Evolutionary conservation across 2,888 invertebrate genomes (phyloP).

Genomic region (Halictus ligatus): DNA sequence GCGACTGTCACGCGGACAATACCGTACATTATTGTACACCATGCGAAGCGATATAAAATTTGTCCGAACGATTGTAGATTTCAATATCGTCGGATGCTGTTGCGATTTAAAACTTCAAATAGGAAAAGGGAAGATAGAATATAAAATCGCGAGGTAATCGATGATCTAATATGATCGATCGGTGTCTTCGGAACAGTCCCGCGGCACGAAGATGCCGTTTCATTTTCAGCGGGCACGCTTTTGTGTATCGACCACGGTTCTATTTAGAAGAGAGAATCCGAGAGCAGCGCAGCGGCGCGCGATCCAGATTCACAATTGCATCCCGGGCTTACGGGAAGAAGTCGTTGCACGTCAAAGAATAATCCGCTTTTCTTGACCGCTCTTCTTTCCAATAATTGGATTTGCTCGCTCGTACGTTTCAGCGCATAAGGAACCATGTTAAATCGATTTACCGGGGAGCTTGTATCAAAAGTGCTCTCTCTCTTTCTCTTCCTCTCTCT

Average conservation of each 20-base stretch:
- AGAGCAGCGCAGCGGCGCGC: not conserved
- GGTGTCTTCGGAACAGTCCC: not conserved
- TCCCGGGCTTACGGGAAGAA: constrained; percentile 37
- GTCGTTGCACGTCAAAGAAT: constrained; percentile 70
- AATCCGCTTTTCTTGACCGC: constrained; percentile 74
- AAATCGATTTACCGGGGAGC: constrained; percentile 67
- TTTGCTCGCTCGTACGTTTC: constrained; percentile 68
- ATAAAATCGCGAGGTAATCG: not conserved
- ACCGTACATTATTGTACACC: too few relatives aligned
- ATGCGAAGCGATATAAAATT: too few relatives aligned
- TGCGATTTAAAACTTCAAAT: too few relatives aligned
- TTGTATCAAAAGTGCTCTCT: constrained; percentile 46
- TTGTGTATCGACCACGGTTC: not conserved
- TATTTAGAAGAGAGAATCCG: not conserved
- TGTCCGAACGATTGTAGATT: too few relatives aligned
- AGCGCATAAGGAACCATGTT: constrained; percentile 64
- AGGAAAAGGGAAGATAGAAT: too few relatives aligned
- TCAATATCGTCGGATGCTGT: too few relatives aligned
- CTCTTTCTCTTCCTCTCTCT: not conserved
- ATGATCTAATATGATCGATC: not conserved
- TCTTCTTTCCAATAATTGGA: constrained; percentile 71
- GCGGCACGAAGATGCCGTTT: not conserved
- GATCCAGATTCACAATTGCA: constrained; percentile 54
- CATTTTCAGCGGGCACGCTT: not conserved
- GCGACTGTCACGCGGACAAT: too few relatives aligned